Conservation (phyloP, 2,888 invertebrate species). For the Ceriagrion tenellum region DNA sequence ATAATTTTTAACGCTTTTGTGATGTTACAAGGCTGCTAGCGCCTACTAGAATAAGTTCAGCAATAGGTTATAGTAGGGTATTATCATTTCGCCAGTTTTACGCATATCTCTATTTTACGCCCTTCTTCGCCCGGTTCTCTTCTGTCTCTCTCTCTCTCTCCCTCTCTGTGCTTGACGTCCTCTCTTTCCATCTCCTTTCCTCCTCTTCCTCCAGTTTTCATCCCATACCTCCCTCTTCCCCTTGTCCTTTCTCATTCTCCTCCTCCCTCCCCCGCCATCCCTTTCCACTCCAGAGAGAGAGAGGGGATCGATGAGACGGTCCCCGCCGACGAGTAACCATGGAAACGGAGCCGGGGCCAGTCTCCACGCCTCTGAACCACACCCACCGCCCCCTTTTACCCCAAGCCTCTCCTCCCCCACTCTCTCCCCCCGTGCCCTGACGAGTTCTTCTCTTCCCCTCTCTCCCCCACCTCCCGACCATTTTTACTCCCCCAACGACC, state of each 20-base stretch:
- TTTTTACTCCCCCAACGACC: slow-evolving; percentile 80
- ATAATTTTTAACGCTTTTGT: too few species aligned
- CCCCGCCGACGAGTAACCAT: slow-evolving; percentile 55
- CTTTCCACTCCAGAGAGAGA: slow-evolving; percentile 69
- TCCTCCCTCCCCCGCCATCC: not conserved
- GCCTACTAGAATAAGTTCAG: too few species aligned
- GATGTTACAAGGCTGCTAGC: too few species aligned
- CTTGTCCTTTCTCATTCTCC: not conserved
- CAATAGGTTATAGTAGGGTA: too few species aligned
- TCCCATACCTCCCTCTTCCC: not conserved
- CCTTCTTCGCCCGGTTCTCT: too few species aligned
- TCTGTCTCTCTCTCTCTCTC: too few species aligned
- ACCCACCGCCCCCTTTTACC: slow-evolving; percentile 68
- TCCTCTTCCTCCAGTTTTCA: not conserved
- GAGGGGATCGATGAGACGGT: slow-evolving; percentile 70
- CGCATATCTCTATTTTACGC: too few species aligned
- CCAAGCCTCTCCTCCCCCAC: not conserved
- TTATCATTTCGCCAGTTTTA: too few species aligned
- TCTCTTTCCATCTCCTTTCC: not conserved
- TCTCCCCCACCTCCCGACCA: slow-evolving; percentile 74
- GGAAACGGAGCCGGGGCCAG: slow-evolving; percentile 69
- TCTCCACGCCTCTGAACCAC: slow-evolving; percentile 69
- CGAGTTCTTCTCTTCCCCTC: slow-evolving; percentile 15
- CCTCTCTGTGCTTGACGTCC: too few species aligned
- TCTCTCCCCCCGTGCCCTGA: slow-evolving; percentile 70